Base-by-base conservation (phyloP, 2,888 invertebrate species). In the Mythimna ferrago region DNA sequence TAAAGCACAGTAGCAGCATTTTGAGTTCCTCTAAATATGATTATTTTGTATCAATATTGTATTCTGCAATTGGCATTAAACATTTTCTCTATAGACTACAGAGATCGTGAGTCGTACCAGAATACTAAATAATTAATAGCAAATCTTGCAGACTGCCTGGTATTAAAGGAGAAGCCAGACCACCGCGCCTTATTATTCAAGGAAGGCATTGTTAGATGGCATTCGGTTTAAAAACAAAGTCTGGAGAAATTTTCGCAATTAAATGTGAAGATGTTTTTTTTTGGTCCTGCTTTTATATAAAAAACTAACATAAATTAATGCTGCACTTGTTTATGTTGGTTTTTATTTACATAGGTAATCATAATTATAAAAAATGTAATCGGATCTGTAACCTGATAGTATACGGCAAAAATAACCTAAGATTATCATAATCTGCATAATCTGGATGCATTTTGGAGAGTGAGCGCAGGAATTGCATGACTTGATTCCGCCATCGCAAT, bases 91-190 rank as follows among this genome's bases (percentile, higher is more conserved):
- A 19, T 14, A 41, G 48, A 58, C 58, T 51, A 16, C 60, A 54
- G 26, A 70, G 65, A 35, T 76, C 35, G 57, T 51, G 21, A 73
- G 51, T 66, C 51, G 54, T 67, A 66, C 68, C 58, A 62, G 78
- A 76, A 73, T 66, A 72, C 73, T 84, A 80, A 72, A 84, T 86
- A 84, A 86, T 84, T 77, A 77, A 82, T 80, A 70, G 63, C 6
- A 72, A 84, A 80, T 82, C 80, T 84, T 73, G 70, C 66, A 71
- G 73, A 84, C 70, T 68, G 32, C 32, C 58, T 26, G 73, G 63
- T 71, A 71, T 72, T 85, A 83, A 72, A 48, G 44, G 35, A 51
- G 41, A 60, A 79, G 68, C 65, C 68, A 77, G 77, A 71, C 82
- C 69, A 62, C 57, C 41, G 67, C n/a, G 68, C 64, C 61, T 82